phyloP scores from a whole-genome alignment of 2,113 vertebrate species.

The Neotragus moschatus region DNA sequence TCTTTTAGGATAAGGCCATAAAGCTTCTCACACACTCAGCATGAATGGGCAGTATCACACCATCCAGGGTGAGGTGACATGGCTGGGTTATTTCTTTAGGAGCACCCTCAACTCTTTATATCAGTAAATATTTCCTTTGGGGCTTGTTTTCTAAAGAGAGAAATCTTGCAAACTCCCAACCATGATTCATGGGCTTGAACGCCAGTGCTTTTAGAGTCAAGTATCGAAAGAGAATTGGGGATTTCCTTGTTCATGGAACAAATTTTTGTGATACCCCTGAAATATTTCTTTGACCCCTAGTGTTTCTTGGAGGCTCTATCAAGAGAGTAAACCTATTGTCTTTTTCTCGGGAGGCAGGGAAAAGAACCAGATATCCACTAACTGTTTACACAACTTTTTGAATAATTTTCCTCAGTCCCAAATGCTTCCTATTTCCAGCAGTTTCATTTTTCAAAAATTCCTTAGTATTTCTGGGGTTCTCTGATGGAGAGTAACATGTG shows the following conservation, averaged over 20 bases:
- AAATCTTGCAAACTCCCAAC: not conserved
- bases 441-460: not conserved
- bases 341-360: not conserved
- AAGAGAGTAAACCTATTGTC: not conserved
- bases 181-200: not conserved
- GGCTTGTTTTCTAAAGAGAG: not conserved
- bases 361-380: not conserved
- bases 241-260: not conserved
- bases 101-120: not conserved
- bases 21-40: not conserved
- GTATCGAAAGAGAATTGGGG: not conserved
- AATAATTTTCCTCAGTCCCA: not conserved
- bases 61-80: not conserved
- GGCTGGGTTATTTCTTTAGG: not conserved
- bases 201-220: not conserved
- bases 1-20: not conserved
- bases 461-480: not conserved
- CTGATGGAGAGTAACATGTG: not conserved
- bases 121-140: not conserved
- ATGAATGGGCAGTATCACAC: not conserved
- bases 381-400: not conserved
- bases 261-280: not conserved
- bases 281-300: not conserved
- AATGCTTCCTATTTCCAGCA: not conserved
- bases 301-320: not conserved